phyloP scores from a whole-genome alignment of 2,888 invertebrate genomes.

The Bibio marci region DNA sequence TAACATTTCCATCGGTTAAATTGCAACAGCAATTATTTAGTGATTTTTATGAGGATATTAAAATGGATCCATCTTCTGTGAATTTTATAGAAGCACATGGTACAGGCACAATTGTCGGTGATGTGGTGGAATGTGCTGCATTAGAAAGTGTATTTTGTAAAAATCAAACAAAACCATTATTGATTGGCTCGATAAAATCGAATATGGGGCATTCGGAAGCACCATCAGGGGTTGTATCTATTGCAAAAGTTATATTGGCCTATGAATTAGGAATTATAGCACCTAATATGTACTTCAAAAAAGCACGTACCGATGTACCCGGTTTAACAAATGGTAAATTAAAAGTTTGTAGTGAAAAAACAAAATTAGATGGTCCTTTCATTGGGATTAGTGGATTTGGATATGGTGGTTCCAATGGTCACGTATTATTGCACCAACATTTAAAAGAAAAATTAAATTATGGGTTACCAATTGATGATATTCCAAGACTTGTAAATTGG shows the following conservation, averaged over 20 bases:
- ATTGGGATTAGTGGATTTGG: slow-evolving; percentile 84
- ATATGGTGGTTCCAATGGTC: slow-evolving; percentile 76
- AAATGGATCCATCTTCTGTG: slow-evolving; percentile 32
- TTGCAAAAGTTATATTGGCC: slow-evolving; percentile 65
- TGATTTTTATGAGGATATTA: slow-evolving; percentile 33
- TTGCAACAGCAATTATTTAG: slow-evolving; percentile 25
- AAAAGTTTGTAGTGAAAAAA: slow-evolving; percentile 55
- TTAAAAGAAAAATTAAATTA: slow-evolving; percentile 24
- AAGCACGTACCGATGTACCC: slow-evolving; percentile 40
- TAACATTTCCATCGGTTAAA: slow-evolving; percentile 16
- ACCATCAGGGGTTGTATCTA: slow-evolving; percentile 61
- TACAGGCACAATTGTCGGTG: slow-evolving; percentile 36
- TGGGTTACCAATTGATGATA: slow-evolving; percentile 44
- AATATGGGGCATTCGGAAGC: slow-evolving; percentile 90
- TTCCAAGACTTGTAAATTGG: slow-evolving; percentile 54
- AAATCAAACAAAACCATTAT: slow-evolving; percentile 50
- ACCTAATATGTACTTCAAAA: slow-evolving; percentile 66
- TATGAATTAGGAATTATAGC: slow-evolving; percentile 67
- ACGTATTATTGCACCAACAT: slow-evolving; percentile 30
- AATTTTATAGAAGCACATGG: slow-evolving; percentile 29
- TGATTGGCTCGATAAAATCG: slow-evolving; percentile 83
- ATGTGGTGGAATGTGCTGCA: slow-evolving; percentile 66
- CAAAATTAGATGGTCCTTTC: slow-evolving; percentile 52
- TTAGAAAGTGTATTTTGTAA: slow-evolving; percentile 64
- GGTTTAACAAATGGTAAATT: slow-evolving; percentile 43